These are phyloP conservation scores for Tribolium castaneum DNA, from an alignment of 1,140 invertebrate species.

Conservation along the genomic window DNA sequence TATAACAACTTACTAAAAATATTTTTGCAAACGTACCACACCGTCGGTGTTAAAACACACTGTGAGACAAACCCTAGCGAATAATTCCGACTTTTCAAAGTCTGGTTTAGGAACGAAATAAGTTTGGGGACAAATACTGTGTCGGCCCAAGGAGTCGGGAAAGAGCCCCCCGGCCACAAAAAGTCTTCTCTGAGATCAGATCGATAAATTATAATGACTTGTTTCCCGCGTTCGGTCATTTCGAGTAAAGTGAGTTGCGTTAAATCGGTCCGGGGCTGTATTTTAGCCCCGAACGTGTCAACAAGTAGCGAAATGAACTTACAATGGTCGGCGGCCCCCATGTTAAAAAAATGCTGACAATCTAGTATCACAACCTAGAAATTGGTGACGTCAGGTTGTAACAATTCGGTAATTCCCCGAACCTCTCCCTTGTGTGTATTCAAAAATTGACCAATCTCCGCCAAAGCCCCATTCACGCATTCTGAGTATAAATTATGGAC, in stretches of 20 bases:
- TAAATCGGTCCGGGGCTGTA: constrained; percentile 73
- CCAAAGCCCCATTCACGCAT: not conserved
- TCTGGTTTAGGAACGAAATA: constrained; percentile 70
- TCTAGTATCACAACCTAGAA: constrained; percentile 78
- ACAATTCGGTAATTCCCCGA: not conserved
- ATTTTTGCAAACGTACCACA: constrained; percentile 66
- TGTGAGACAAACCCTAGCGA: constrained; percentile 81
- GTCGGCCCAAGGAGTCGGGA: constrained; percentile 85
- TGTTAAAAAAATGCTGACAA: constrained; percentile 87
- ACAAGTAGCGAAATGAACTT: constrained; percentile 72
- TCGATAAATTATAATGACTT: constrained; percentile 77
- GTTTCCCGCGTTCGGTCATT: constrained; percentile 70
- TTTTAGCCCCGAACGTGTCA: constrained; percentile 71
- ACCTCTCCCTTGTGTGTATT: not conserved
- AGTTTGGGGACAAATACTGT: constrained; percentile 71
- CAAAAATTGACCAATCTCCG: not conserved
- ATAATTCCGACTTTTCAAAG: constrained; percentile 66
- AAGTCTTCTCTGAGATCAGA: constrained; percentile 62
- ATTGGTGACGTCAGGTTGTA: not conserved
- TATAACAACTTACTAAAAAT: constrained; percentile 54
- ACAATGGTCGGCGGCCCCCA: constrained; percentile 73
- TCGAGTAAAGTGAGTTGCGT: constrained; percentile 71
- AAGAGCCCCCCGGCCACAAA: constrained; percentile 74
- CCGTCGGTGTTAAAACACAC: constrained; percentile 80
- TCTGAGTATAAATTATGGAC: constrained; percentile 18